Evolutionary conservation across 2,888 invertebrate genomes (phyloP).

Genomic region (Arctia plantaginis): DNA sequence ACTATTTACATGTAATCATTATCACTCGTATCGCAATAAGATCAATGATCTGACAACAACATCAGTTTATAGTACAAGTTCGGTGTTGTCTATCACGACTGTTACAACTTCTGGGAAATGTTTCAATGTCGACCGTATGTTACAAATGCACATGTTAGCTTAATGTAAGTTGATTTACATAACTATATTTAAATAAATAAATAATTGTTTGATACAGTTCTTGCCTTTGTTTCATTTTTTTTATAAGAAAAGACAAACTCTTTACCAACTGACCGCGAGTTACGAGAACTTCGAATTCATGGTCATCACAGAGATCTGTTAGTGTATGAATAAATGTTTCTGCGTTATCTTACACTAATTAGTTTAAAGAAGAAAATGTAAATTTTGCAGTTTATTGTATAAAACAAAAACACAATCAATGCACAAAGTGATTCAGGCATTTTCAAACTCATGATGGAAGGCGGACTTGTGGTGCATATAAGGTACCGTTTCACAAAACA

Average conservation of each 20-base stretch:
- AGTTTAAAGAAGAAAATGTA: too few relatives aligned
- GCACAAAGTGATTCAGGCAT: too few relatives aligned
- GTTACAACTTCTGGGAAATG: constrained; percentile 9
- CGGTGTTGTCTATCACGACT: constrained; percentile 7
- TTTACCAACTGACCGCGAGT: not conserved
- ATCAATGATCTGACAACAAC: not conserved
- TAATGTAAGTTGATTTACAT: not conserved
- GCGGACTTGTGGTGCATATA: too few relatives aligned
- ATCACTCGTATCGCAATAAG: not conserved
- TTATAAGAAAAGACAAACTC: not conserved
- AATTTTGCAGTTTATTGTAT: too few relatives aligned
- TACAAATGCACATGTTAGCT: not conserved
- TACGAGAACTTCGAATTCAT: not conserved
- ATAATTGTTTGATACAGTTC: not conserved
- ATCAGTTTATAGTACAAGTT: constrained; percentile 6
- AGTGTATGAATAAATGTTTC: too few relatives aligned
- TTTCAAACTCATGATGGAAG: too few relatives aligned
- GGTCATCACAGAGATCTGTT: too few relatives aligned
- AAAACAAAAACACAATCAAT: too few relatives aligned
- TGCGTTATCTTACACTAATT: too few relatives aligned
- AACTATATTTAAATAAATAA: not conserved
- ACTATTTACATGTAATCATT: not conserved
- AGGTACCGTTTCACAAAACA: too few relatives aligned
- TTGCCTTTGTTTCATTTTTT: not conserved
- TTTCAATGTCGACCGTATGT: constrained; percentile 6